These are phyloP conservation scores for Pelmatolapia mariae DNA, from an alignment of 2,113 vertebrate species.

Conservation along the genomic window DNA sequence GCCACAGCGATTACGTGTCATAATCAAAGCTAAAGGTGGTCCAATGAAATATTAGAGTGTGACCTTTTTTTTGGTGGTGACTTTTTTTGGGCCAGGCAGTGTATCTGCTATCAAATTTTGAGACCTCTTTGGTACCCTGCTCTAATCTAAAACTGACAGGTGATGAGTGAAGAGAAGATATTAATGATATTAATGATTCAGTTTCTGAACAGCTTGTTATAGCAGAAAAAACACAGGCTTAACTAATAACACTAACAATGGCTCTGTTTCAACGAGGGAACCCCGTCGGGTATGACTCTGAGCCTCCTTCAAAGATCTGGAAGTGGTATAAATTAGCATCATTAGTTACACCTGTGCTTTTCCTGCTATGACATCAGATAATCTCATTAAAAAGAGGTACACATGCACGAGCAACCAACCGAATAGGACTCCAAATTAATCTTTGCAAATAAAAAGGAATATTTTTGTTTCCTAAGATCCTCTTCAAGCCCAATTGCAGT, in stretches of 20 bases:
- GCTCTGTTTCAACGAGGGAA: neutral
- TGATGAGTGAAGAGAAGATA: neutral
- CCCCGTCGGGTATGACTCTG: neutral
- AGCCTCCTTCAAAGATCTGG: neutral
- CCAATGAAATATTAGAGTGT: neutral
- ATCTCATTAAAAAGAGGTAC: neutral
- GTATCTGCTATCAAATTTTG: neutral
- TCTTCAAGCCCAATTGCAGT: neutral
- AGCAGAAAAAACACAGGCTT: neutral
- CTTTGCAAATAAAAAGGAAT: neutral
- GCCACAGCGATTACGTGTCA: neutral
- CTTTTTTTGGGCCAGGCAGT: neutral
- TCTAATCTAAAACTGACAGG: neutral
- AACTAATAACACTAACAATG: neutral
- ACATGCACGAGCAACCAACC: neutral
- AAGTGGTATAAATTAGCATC: neutral
- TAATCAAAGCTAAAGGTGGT: neutral
- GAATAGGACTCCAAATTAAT: neutral
- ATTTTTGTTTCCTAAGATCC: neutral
- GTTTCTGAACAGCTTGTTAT: neutral
- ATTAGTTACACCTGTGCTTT: neutral
- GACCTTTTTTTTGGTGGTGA: neutral
- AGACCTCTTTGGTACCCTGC: neutral
- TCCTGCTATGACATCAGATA: neutral
- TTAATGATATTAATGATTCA: neutral